A percentile compares a stretch with the other conserved stretches of the same genome.
phyloP scores from a whole-genome alignment of 2,797 vertebrate species.

The Crocidura indochinensis region DNA sequence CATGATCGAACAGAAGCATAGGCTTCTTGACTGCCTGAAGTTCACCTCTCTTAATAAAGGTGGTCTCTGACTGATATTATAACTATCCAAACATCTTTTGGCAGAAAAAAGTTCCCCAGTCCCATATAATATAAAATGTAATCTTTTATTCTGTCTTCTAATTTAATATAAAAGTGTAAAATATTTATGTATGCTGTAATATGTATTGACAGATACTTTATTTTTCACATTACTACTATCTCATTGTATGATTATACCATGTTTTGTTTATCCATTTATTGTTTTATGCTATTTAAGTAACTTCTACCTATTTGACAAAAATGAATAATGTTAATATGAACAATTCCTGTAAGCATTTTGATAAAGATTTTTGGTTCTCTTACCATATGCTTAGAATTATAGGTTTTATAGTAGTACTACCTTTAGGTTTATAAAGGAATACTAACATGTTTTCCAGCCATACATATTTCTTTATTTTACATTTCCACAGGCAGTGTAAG shows the following conservation, averaged over 20 bases:
- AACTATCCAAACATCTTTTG: too few relatives aligned
- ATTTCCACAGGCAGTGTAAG: neutral
- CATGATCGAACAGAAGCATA: too few relatives aligned
- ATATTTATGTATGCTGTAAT: neutral
- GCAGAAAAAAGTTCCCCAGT: too few relatives aligned
- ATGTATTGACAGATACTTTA: neutral
- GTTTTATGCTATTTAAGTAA: neutral
- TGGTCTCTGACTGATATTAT: too few relatives aligned
- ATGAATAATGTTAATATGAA: constrained; percentile 6
- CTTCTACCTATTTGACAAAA: neutral
- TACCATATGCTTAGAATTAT: neutral
- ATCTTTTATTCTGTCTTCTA: neutral
- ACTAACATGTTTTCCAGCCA: constrained; percentile 1
- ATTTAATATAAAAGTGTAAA: neutral
- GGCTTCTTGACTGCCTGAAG: too few relatives aligned
- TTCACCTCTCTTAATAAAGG: too few relatives aligned
- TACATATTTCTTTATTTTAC: neutral
- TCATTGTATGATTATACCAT: neutral
- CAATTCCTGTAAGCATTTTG: neutral
- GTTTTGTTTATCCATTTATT: constrained; percentile 49
- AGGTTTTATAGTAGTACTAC: neutral
- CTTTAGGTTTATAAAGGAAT: neutral
- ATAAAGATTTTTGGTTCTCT: constrained; percentile 1
- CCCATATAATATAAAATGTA: neutral
- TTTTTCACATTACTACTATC: neutral